Evolutionary conservation across 2,888 invertebrate species (phyloP).

Genomic region (Pristionchus arcanus): DNA sequence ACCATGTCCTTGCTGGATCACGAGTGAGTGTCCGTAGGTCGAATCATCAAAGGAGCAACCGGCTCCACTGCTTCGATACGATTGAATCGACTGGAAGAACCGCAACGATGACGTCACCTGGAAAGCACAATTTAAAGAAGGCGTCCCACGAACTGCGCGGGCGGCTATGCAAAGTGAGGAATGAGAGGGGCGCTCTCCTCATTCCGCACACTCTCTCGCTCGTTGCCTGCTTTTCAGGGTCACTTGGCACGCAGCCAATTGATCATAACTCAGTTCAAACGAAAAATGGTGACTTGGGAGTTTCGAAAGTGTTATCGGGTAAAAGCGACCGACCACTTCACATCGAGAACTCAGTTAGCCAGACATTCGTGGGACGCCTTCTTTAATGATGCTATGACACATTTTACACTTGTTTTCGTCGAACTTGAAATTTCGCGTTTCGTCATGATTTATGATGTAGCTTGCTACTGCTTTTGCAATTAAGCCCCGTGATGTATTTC

Average conservation of each 20-base stretch:
- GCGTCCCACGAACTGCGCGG: too few relatives aligned
- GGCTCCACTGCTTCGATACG: slow-evolving; percentile 72
- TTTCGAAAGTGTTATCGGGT: too few relatives aligned
- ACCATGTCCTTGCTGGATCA: slow-evolving; percentile 52
- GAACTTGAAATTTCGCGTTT: background rate
- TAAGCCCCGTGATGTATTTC: background rate
- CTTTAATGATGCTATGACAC: background rate
- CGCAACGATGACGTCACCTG: slow-evolving; percentile 73
- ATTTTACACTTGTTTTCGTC: background rate
- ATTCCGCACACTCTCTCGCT: too few relatives aligned
- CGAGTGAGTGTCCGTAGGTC: slow-evolving; percentile 53
- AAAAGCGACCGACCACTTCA: too few relatives aligned
- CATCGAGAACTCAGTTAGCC: too few relatives aligned
- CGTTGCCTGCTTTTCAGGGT: too few relatives aligned
- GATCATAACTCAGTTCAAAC: too few relatives aligned
- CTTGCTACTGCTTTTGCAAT: background rate
- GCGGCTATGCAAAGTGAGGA: too few relatives aligned
- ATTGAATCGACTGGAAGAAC: slow-evolving; percentile 76
- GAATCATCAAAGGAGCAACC: slow-evolving; percentile 72
- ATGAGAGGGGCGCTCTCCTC: too few relatives aligned
- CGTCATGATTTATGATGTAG: background rate
- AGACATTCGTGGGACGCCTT: too few relatives aligned
- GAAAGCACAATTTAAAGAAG: background rate
- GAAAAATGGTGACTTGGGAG: too few relatives aligned
- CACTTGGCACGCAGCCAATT: too few relatives aligned